These are phyloP conservation scores for Conistra vaccinii DNA, from an alignment of 2,888 invertebrate genomes.

Conservation along the genomic window DNA sequence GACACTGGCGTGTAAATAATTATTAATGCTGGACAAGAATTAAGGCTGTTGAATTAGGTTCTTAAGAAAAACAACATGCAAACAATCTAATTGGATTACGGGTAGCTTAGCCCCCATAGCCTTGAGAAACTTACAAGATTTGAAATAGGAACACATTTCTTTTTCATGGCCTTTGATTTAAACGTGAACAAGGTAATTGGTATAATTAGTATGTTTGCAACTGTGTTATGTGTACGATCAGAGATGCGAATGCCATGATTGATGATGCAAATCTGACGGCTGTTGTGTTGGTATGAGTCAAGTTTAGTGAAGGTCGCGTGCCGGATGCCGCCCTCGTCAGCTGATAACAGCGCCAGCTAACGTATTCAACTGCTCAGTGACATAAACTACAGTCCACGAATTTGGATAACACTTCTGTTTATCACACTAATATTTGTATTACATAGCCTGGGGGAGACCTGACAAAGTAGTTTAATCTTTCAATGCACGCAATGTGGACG, in stretches of 20 bases:
- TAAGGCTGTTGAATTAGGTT: conserved; percentile 5
- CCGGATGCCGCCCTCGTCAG: conserved; percentile 79
- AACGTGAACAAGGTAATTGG: conserved; percentile 39
- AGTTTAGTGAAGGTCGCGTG: conserved; percentile 77
- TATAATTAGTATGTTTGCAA: conserved; percentile 62
- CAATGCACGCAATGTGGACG: conserved; percentile 59
- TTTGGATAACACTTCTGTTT: conserved; percentile 49
- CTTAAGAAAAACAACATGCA: conserved; percentile 20
- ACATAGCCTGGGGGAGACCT: conserved; percentile 36
- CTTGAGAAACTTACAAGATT: conserved; percentile 33
- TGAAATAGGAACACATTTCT: conserved; percentile 25
- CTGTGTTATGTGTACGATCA: conserved; percentile 64
- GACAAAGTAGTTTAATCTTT: conserved; percentile 53
- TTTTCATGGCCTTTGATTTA: conserved; percentile 29
- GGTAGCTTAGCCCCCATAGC: conserved; percentile 1
- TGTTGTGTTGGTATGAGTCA: conserved; percentile 78
- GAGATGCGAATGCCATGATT: conserved; percentile 70
- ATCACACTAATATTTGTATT: conserved; percentile 47
- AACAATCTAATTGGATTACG: conserved; percentile 41
- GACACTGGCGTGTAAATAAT: too few species aligned
- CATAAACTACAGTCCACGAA: conserved; percentile 58
- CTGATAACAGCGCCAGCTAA: conserved; percentile 77
- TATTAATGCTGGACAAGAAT: too few species aligned
- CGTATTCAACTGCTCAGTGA: conserved; percentile 63
- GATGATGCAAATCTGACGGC: conserved; percentile 77